phyloP scores from a whole-genome alignment of 2,888 invertebrate genomes.

The Odontothrips loti region DNA sequence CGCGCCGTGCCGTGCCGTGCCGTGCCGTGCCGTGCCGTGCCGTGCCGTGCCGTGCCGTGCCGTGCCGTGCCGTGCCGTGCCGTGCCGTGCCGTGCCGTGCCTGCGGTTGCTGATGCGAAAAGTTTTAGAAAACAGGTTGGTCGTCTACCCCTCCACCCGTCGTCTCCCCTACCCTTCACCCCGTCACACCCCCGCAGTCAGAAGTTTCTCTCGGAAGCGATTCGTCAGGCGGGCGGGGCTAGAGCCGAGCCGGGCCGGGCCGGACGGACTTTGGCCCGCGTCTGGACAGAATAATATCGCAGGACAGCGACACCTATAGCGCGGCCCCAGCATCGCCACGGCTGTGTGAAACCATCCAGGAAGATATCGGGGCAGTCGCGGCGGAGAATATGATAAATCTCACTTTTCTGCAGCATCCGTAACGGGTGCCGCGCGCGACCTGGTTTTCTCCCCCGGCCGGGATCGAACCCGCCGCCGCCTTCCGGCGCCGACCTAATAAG shows the following conservation, averaged over 20 bases:
- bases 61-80: constrained; percentile 3
- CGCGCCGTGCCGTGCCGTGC: neutral
- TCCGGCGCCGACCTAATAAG: no score
- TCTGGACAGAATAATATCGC: constrained; percentile 18
- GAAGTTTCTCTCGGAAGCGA: constrained; percentile 13
- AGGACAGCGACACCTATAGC: neutral
- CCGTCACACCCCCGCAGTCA: neutral
- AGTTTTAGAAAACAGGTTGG: constrained; percentile 22
- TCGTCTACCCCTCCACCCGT: neutral
- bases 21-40: neutral
- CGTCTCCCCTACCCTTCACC: neutral
- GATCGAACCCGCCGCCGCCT: no score
- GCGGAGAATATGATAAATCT: no score
- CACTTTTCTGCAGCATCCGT: no score
- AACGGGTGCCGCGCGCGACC: no score
- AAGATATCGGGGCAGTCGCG: no score
- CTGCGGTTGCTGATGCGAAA: constrained; percentile 22
- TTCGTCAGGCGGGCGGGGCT: neutral
- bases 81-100: neutral
- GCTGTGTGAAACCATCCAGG: no score
- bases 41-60: neutral
- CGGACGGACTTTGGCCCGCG: neutral
- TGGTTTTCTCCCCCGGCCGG: no score
- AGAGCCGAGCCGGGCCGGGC: no score
- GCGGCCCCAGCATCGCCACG: no score